phyloP scores from a whole-genome alignment of 2,113 vertebrate species.

The Boulengeromyrus knoepffleri region DNA sequence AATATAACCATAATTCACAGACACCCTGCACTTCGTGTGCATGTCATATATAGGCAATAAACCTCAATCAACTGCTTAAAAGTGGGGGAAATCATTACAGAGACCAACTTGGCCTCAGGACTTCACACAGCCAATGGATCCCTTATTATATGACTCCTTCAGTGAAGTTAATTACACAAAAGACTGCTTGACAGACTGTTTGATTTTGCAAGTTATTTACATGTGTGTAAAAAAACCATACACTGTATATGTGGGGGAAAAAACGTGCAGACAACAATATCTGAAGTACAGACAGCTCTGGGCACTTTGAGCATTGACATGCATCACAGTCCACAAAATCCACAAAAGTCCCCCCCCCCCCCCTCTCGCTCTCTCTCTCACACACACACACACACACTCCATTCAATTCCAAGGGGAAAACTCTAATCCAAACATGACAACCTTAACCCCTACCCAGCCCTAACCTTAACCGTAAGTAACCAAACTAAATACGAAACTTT shows the following conservation, averaged over 20 bases:
- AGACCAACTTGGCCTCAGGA: not conserved
- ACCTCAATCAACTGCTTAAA: not conserved
- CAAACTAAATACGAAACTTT: too few relatives aligned
- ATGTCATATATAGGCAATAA: not conserved
- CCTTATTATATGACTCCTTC: not conserved
- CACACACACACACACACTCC: not conserved
- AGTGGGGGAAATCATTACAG: not conserved
- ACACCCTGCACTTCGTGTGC: not conserved
- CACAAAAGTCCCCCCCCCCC: not conserved
- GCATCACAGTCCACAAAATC: not conserved
- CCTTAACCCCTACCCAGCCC: too few relatives aligned
- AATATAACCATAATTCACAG: not conserved
- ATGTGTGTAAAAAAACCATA: not conserved
- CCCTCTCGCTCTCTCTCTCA: not conserved
- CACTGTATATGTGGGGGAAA: not conserved
- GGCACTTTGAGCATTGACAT: not conserved
- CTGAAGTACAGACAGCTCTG: not conserved
- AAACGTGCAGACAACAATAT: not conserved
- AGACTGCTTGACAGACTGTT: not conserved
- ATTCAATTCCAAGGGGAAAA: too few relatives aligned
- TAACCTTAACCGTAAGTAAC: too few relatives aligned
- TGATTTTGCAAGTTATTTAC: not conserved
- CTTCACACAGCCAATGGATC: not conserved
- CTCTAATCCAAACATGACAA: too few relatives aligned
- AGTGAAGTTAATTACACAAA: not conserved